Conservation (phyloP, 2,797 vertebrate species). For the Bovichtus variegatus region DNA sequence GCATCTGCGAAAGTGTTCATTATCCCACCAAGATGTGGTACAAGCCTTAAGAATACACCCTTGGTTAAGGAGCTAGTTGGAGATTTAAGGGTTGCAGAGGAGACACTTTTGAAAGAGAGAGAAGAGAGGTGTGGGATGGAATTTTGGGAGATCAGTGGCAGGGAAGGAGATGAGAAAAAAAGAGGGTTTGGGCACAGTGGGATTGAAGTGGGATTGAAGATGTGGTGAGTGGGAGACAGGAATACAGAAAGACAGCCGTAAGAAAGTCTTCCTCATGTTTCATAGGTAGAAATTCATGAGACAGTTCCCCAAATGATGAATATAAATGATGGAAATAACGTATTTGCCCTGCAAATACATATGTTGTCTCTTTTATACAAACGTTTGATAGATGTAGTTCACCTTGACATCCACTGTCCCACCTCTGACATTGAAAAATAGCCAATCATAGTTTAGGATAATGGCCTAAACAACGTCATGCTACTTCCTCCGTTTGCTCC, state of each 20-base stretch:
- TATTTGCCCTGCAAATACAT: background rate
- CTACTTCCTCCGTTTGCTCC: background rate
- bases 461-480: background rate
- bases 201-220: conserved; percentile 65
- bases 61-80: conserved; percentile 36
- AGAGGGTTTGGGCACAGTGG: conserved; percentile 68
- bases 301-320: conserved; percentile 12
- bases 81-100: conserved; percentile 46
- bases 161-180: conserved; percentile 72
- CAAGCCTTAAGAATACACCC: conserved; percentile 38
- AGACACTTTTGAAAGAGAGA: conserved; percentile 41
- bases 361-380: background rate
- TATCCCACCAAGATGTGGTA: conserved; percentile 50
- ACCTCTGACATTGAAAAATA: background rate
- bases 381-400: background rate
- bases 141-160: conserved; percentile 74
- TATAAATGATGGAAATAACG: background rate
- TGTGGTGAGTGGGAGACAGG: conserved; percentile 72
- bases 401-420: background rate
- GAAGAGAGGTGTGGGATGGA: conserved; percentile 37
- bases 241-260: conserved; percentile 59
- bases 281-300: conserved; percentile 28
- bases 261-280: conserved; percentile 36
- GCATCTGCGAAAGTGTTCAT: conserved; percentile 53
- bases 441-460: background rate